Conservation (phyloP, 1,140 invertebrate species). For the Temnothorax curvispinosus region DNA sequence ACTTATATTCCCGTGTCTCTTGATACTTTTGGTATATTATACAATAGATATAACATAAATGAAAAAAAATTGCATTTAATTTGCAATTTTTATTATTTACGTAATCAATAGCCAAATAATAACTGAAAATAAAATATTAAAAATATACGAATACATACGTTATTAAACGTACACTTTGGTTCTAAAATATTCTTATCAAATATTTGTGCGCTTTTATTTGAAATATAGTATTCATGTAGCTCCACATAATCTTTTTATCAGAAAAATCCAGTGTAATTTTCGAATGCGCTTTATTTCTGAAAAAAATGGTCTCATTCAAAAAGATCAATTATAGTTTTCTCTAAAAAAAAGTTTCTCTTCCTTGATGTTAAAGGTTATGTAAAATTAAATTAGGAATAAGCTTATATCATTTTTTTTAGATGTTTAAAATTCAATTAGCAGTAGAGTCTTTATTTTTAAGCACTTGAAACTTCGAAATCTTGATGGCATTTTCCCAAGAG, state of each 20-base stretch:
- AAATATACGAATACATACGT: slow-evolving; percentile 20
- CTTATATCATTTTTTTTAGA: slow-evolving; percentile 1
- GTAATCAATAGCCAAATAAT: slow-evolving; percentile 9
- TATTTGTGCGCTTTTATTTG: slow-evolving; percentile 33
- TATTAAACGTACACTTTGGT: slow-evolving; percentile 37
- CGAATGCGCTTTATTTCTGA: not conserved
- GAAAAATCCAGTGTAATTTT: slow-evolving; percentile 33
- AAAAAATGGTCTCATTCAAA: not conserved
- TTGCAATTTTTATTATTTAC: slow-evolving; percentile 35
- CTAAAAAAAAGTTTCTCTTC: not conserved
- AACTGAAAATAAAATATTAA: slow-evolving; percentile 39
- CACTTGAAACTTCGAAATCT: not conserved
- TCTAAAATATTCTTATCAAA: slow-evolving; percentile 37
- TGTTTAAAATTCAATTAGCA: not conserved
- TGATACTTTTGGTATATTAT: not conserved
- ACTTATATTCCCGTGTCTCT: not conserved
- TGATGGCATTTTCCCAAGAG: not conserved
- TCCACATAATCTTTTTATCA: slow-evolving; percentile 14
- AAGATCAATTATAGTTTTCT: not conserved
- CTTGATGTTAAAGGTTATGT: not conserved
- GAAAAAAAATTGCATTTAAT: slow-evolving; percentile 21
- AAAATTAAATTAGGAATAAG: not conserved
- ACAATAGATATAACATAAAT: not conserved
- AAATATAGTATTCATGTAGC: slow-evolving; percentile 18
- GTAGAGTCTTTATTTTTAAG: not conserved